Percentiles rank a stretch among this genome's conserved stretches.
Conservation (phyloP, 1,140 invertebrate genomes). For the Brachionus koreanus region DNA sequence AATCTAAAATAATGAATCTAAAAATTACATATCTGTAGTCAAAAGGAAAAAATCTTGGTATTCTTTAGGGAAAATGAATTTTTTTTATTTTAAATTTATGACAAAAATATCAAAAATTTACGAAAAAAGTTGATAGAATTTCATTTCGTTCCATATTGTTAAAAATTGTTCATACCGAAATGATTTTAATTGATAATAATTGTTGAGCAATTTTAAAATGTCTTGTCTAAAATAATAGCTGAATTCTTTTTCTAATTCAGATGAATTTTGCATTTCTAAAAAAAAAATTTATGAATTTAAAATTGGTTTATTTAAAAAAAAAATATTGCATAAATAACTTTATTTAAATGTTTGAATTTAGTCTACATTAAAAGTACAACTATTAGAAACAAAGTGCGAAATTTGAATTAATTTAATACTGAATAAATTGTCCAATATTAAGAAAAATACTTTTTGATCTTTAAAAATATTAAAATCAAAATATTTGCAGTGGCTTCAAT, state of each 20-base stretch:
- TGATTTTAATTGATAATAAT: constrained; percentile 17
- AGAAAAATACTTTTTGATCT: too few relatives aligned
- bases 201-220: constrained; percentile 20
- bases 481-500: too few relatives aligned
- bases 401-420: too few relatives aligned
- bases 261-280: not conserved
- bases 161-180: not conserved
- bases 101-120: not conserved
- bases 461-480: too few relatives aligned
- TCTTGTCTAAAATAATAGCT: constrained; percentile 29
- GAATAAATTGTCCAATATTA: too few relatives aligned
- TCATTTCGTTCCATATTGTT: constrained; percentile 37
- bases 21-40: constrained; percentile 16
- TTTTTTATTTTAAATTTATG: not conserved
- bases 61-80: not conserved
- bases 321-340: too few relatives aligned
- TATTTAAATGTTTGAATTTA: too few relatives aligned
- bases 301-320: too few relatives aligned
- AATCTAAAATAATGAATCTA: not conserved
- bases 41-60: constrained; percentile 36
- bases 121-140: constrained; percentile 37
- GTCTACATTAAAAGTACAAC: too few relatives aligned
- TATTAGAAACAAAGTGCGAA: too few relatives aligned
- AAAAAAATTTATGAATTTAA: too few relatives aligned
- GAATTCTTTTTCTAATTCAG: constrained; percentile 17